Conservation (phyloP, 2,888 invertebrate species). For the Calliopum simillimum region DNA sequence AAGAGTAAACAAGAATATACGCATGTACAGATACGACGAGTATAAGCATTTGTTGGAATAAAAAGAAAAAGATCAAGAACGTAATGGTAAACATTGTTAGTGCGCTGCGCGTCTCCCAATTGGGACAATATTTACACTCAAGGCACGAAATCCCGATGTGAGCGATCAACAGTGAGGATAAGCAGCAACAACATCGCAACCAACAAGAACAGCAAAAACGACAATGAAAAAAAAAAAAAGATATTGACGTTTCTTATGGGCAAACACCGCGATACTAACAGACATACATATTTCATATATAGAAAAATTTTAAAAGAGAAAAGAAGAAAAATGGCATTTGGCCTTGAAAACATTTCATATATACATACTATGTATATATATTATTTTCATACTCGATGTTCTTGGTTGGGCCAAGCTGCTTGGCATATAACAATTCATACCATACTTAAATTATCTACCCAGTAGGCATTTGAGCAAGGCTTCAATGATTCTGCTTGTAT, state of each 20-base stretch:
- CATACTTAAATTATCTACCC: too few relatives aligned
- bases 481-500: too few relatives aligned
- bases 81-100: constrained; percentile 59
- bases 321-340: constrained; percentile 11
- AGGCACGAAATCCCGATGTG: constrained; percentile 56
- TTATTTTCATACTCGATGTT: not conserved
- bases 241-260: not conserved
- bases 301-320: not conserved
- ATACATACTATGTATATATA: constrained; percentile 1
- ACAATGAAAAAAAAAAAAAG: not conserved
- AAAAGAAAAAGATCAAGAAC: not conserved
- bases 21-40: constrained; percentile 6
- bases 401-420: not conserved
- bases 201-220: constrained; percentile 22
- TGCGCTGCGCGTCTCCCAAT: constrained; percentile 44
- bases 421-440: too few relatives aligned
- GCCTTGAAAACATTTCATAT: constrained; percentile 16
- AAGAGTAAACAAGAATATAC: not conserved
- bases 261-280: too few relatives aligned
- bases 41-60: constrained; percentile 41
- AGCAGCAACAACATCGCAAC: constrained; percentile 27
- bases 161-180: constrained; percentile 27
- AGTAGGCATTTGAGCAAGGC: too few relatives aligned
- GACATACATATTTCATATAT: too few relatives aligned
- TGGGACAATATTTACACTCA: constrained; percentile 61